These are phyloP conservation scores for Paracanthobrama guichenoti DNA, from an alignment of 2,113 vertebrate species.

Conservation along the genomic window DNA sequence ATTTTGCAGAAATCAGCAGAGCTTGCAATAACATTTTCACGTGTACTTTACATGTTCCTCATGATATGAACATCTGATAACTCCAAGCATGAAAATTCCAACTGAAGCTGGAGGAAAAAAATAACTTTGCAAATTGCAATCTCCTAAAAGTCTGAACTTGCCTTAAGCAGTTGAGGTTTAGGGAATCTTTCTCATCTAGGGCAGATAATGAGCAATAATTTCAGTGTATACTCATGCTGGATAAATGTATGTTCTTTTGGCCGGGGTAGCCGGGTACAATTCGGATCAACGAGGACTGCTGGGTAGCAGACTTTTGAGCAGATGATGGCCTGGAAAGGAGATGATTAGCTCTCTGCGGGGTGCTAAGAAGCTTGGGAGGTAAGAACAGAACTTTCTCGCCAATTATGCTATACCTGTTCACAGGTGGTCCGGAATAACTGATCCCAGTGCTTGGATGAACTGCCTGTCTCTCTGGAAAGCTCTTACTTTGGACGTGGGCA, in stretches of 20 bases:
- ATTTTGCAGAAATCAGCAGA: neutral
- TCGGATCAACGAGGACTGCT: neutral
- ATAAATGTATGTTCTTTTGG: conserved; percentile 20
- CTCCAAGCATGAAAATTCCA: neutral
- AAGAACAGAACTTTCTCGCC: conserved; percentile 1
- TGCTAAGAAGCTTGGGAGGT: neutral
- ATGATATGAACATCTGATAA: neutral
- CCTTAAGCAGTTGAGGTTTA: neutral
- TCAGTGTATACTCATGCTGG: neutral
- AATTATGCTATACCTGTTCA: conserved; percentile 23
- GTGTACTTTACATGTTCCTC: neutral
- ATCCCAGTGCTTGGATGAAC: neutral
- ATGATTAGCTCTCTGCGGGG: conserved; percentile 36
- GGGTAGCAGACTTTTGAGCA: conserved; percentile 33
- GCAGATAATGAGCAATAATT: neutral
- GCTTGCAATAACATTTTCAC: neutral
- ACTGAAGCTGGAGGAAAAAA: neutral
- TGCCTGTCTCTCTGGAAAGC: neutral
- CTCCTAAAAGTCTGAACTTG: neutral
- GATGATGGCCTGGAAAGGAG: conserved; percentile 15
- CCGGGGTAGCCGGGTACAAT: neutral
- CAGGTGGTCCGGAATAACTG: conserved; percentile 22
- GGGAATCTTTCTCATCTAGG: neutral
- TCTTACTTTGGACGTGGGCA: neutral
- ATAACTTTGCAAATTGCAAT: neutral